Conservation (phyloP, 1,140 invertebrate genomes). For the Bombus fervidus region DNA sequence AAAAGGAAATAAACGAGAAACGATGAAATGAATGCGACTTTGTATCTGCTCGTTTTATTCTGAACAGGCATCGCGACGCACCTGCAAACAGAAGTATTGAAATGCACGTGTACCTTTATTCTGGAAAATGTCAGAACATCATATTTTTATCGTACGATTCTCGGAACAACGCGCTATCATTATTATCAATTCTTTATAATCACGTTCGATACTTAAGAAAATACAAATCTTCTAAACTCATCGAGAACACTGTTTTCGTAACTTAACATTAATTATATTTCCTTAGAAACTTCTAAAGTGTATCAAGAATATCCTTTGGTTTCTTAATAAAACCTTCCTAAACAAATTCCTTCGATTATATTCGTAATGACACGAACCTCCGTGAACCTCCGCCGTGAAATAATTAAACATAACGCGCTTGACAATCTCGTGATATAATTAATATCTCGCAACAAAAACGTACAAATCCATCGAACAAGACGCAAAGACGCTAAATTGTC, state of each 20-base stretch:
- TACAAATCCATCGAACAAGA: no score
- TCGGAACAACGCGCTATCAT: not conserved
- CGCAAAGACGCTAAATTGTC: no score
- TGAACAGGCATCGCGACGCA: conserved; percentile 9
- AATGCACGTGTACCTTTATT: conserved; percentile 23
- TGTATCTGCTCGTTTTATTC: conserved; percentile 27
- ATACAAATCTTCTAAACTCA: not conserved
- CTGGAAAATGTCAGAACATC: not conserved
- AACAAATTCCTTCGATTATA: no score
- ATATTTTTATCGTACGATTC: not conserved
- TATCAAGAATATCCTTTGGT: no score
- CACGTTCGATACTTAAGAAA: not conserved
- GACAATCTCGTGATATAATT: no score
- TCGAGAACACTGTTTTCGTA: not conserved
- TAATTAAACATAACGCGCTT: no score
- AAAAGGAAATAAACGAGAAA: conserved; percentile 29
- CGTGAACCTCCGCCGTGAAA: no score
- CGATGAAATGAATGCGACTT: conserved; percentile 39
- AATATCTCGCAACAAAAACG: no score
- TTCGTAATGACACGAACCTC: no score
- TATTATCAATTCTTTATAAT: not conserved
- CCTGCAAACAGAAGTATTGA: conserved; percentile 30
- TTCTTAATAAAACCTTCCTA: no score
- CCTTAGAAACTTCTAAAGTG: no score
- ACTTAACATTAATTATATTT: no score